Evolutionary conservation across 2,888 invertebrate species (phyloP), one percentile per base, ranked within the genome.

Genomic region (Thymelicus acteon): DNA sequence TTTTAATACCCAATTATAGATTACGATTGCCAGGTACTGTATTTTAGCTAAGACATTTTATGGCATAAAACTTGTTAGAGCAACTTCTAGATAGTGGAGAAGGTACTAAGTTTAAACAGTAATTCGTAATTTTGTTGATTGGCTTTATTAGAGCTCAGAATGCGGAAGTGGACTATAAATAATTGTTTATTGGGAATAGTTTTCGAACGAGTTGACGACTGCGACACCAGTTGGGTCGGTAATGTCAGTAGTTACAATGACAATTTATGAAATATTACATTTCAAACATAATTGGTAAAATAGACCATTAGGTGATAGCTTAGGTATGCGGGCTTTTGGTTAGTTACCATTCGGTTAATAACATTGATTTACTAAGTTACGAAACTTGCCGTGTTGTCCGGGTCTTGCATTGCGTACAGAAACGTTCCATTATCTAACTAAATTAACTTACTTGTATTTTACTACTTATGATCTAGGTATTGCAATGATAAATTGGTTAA

Each of bases 121-220:
- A 74, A 73, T 73, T 73, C 64, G 73, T 76, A 74, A 77, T 76
- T 73, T 75, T 37, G 67, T 71, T 77, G 75, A 75, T 78, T 76
- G 76, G 71, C 73, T 78, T 76, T 77, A 79, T 79, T 79, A 77
- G 79, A 31, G 78, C 77, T 81, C 79, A 77, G 77, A 80, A 83
- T 79, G 81, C 79, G 84, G 85, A 87, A 87, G 79, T 72, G 72
- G 71, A 77, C 75, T 76, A 76, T 79, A 78, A 78, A 78, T 79
- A 77, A 79, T 78, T 76, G 76, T 76, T 78, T 77, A 79, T 76
- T 78, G 75, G 80, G 76, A 82, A 79, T 44, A 80, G 83, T 80
- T 76, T 80, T 78, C 73, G 74, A 75, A 77, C 73, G 74, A 75
- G 71, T 67, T 71, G 73, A 75, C 79, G 78, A 78, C 75, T 78